Evolutionary conservation across 2,888 invertebrate species (phyloP).

Genomic region (Dynastes hyllus): DNA sequence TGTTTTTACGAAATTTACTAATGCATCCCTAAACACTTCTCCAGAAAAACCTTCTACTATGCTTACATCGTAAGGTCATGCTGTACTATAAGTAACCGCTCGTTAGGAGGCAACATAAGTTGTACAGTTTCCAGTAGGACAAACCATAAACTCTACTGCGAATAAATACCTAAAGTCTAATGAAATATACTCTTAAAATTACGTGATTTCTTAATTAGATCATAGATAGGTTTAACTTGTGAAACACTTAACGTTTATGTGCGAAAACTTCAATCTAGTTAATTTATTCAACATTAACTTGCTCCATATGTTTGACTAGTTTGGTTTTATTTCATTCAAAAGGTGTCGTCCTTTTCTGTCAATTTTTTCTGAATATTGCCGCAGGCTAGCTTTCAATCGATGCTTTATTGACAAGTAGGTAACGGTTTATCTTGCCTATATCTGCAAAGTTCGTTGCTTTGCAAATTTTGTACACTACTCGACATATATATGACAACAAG

Average conservation of each 20-base stretch:
- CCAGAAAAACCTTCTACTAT: not conserved
- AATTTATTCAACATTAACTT: constrained; percentile 18
- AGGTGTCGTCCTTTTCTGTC: not conserved
- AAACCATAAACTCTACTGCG: constrained; percentile 1
- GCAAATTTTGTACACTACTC: constrained; percentile 16
- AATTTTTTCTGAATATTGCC: constrained; percentile 26
- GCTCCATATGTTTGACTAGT: no score
- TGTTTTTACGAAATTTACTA: constrained; percentile 3
- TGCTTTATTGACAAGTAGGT: constrained; percentile 33
- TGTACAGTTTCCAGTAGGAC: constrained; percentile 14
- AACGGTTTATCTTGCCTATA: constrained; percentile 27
- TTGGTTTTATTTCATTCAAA: constrained; percentile 1
- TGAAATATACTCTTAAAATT: not conserved
- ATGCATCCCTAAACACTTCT: constrained; percentile 24
- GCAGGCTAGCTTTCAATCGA: constrained; percentile 10
- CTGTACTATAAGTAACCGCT: constrained; percentile 6
- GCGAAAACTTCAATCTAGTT: constrained; percentile 18
- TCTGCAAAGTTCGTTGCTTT: constrained; percentile 37
- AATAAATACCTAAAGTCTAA: constrained; percentile 11
- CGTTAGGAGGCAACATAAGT: constrained; percentile 14
- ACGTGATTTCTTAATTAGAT: not conserved
- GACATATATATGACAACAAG: no score
- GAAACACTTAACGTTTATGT: not conserved
- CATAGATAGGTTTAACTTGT: not conserved
- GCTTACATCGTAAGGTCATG: not conserved